These are phyloP conservation scores for Sparidentex hasta DNA, from an alignment of 2,797 vertebrate genomes.

Conservation along the genomic window DNA sequence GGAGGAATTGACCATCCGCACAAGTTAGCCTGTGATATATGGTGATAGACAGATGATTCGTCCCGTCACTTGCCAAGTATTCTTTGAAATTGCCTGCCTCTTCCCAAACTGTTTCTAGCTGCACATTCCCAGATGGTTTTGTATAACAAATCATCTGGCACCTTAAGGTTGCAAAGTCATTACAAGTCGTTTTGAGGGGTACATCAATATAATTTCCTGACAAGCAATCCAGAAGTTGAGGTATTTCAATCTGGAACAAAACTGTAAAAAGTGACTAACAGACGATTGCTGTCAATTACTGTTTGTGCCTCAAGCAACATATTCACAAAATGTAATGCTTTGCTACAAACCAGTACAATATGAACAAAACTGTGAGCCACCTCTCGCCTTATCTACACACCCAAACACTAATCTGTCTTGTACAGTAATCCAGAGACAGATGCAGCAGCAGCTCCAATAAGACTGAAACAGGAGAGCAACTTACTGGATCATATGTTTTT, in stretches of 20 bases:
- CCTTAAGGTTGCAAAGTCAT: too few species aligned
- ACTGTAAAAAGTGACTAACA: neutral
- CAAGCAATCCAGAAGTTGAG: neutral
- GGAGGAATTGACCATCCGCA: too few species aligned
- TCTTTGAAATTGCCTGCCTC: too few species aligned
- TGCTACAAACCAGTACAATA: constrained; percentile 1
- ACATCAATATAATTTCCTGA: neutral
- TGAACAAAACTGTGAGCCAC: neutral
- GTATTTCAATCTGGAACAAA: neutral
- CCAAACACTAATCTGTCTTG: constrained; percentile 32
- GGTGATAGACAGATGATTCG: too few species aligned
- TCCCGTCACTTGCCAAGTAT: too few species aligned
- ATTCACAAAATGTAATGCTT: neutral
- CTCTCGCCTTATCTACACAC: constrained; percentile 15
- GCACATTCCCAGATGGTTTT: too few species aligned
- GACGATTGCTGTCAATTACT: neutral
- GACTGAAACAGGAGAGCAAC: constrained; percentile 6
- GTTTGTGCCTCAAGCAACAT: neutral
- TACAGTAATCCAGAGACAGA: constrained; percentile 19
- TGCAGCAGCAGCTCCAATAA: constrained; percentile 10
- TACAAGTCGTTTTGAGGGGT: neutral
- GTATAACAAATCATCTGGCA: too few species aligned
- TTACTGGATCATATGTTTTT: constrained; percentile 34
- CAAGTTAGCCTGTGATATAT: too few species aligned
- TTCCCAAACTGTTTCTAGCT: too few species aligned